Base-by-base conservation (phyloP, 1,140 invertebrate genomes). In the Drosophila varians region DNA sequence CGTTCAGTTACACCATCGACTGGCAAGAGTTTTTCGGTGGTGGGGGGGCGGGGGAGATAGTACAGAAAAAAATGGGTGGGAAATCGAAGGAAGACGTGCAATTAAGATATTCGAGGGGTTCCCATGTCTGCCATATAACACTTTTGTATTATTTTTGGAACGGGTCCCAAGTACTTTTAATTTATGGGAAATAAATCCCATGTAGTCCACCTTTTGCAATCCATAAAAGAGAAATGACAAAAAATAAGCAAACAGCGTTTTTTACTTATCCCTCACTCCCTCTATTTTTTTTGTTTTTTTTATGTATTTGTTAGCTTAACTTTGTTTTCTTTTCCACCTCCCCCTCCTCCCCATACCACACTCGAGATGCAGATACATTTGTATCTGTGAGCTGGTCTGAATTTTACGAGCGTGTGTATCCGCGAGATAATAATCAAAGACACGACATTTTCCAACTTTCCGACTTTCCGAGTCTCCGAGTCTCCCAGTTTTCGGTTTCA, bases 221-320 rank as follows among this genome's bases (percentile, higher is more conserved):
- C 40, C 58, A 62, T 45, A 57, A 62, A 46, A 9, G 18, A 43
- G 14, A 47, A 56, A 62, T 21, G 26, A 49, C 43, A 12, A 8
- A 42, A 62, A 65, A 40, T 62, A 19, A 23, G 34, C 25, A 2
- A 64, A 66, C 62, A 66, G 51, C 58, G 65, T 64, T 66, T 66
- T 66, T 66, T 45, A 66, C 62, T 66, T 66, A 66, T 64, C 45
- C 56, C 26, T 2, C 1, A 14, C 31, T 48, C 11, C 21, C 53
- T 46, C 18, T 21, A n/a, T 57, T 42, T 48, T 60, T 57, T 57
- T 21, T 21, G 21, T 21, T 4, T 2, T 21, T 21, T 21, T 21
- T n/a, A n/a, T n/a, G n/a, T n/a, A 21, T 66, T 51, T 66, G 46
- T 64, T 66, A 65, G 46, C 62, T 66, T 66, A 52, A 65, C 62